A percentile compares a stretch with the other conserved stretches of the same genome.
Evolutionary conservation across 2,888 invertebrate genomes (phyloP).

Genomic region (Trichogramma evanescens): DNA sequence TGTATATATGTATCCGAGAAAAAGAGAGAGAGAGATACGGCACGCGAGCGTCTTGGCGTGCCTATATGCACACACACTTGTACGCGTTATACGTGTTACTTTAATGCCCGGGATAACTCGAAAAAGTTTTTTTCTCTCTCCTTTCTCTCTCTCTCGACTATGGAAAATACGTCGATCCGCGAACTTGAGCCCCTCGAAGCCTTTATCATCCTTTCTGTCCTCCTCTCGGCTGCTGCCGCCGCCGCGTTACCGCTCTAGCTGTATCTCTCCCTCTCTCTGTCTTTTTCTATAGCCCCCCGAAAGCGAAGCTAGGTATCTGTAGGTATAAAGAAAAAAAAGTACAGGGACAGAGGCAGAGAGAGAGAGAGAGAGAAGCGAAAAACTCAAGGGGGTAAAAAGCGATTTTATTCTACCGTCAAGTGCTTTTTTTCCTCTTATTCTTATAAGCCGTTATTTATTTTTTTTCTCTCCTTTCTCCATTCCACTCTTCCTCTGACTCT

Average conservation of each 20-base stretch:
- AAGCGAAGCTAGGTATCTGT: slow-evolving; percentile 15
- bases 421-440: slow-evolving; percentile 8
- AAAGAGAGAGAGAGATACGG: too few relatives aligned
- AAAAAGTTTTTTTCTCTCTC: slow-evolving; percentile 22
- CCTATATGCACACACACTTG: neutral
- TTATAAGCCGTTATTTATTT: neutral
- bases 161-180: slow-evolving; percentile 27
- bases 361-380: neutral
- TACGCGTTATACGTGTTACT: slow-evolving; percentile 13
- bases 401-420: slow-evolving; percentile 19
- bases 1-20: too few relatives aligned
- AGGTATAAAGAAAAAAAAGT: neutral
- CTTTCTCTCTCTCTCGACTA: neutral
- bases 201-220: neutral
- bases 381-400: slow-evolving; percentile 16
- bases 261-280: neutral
- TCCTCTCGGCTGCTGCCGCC: neutral
- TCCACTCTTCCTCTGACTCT: neutral
- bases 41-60: neutral
- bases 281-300: neutral
- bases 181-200: slow-evolving; percentile 26
- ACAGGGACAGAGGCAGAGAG: neutral
- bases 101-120: slow-evolving; percentile 25
- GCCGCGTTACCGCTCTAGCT: too few relatives aligned
- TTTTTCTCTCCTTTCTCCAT: slow-evolving; percentile 10